Evolutionary conservation across 2,888 invertebrate species (phyloP), one percentile per base, ranked within the genome.

Genomic region (Pelosia muscerda): DNA sequence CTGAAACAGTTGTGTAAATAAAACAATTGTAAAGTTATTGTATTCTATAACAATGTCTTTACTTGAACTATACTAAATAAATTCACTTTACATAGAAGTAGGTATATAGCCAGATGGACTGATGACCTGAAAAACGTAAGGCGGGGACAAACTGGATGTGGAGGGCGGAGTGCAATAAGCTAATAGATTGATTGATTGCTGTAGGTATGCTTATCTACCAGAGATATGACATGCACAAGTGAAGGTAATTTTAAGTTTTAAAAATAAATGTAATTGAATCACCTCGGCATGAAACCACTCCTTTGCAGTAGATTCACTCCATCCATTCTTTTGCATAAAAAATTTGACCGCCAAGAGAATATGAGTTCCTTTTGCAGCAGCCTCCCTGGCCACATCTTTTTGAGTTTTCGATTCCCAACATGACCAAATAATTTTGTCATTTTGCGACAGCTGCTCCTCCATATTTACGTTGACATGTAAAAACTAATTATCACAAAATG

Each of bases 331-430:
- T 56, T 88, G 86, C 78, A 95, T 94, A 25, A 97, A 88, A 87
- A 96, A 96, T 77, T 93, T 95, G 64, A 95, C 87, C 55, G 96
- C 96, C 66, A 96, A 86, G 49, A 92, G 89, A 59, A 96, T 95
- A 79, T 96, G 96, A 34, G 95, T 95, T 23, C 97, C 97, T 85
- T 97, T 97, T 1, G 96, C 95, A 38, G 96, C 96, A 19, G 97
- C 96, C 86, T 97, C 97, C 78, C 97, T 92, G 0, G 96, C 96
- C 57, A 97, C 95, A 88, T 97, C 96, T 82, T 96, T 91, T 42
- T 96, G 94, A 55, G 96, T 95, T 77, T 96, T 95, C 66, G 91
- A 94, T 72, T 95, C 95, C 97, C 97, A 97, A 76, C 96, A 96
- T 64, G 94, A 93, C 96, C 96, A 97, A 77, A 97, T 94, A 63